These are phyloP conservation scores for Rhodinocichla rosea DNA, from an alignment of 2,113 vertebrate species.

Conservation along the genomic window DNA sequence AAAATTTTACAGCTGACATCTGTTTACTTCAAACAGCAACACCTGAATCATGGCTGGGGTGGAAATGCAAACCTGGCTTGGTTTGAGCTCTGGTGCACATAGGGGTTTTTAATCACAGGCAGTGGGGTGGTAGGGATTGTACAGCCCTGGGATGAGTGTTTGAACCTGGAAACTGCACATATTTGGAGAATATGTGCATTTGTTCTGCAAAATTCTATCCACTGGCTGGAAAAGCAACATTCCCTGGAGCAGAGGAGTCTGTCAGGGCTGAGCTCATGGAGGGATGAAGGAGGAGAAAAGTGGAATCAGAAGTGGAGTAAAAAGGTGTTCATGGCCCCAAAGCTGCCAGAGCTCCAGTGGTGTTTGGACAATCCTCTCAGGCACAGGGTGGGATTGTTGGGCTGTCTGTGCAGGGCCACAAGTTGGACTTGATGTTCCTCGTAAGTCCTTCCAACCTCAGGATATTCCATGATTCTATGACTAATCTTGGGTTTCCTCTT, in stretches of 20 bases:
- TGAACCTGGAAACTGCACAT: neutral
- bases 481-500: neutral
- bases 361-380: neutral
- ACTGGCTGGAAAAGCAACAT: neutral
- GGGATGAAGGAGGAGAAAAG: neutral
- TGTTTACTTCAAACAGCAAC: neutral
- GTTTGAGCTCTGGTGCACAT: neutral
- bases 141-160: neutral
- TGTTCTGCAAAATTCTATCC: neutral
- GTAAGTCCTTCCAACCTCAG: neutral
- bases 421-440: neutral
- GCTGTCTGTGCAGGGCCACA: neutral
- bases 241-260: neutral
- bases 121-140: neutral
- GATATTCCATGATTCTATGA: neutral
- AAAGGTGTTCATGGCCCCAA: neutral
- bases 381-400: neutral
- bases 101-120: neutral
- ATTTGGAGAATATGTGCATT: neutral
- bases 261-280: neutral
- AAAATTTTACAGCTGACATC: neutral
- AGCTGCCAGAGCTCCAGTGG: neutral
- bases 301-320: neutral
- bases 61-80: neutral
- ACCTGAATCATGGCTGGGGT: rapidly evolving